Evolutionary conservation across 2,797 vertebrate genomes (phyloP), one percentile per base, ranked within the genome.

Genomic region (Mallotus villosus): DNA sequence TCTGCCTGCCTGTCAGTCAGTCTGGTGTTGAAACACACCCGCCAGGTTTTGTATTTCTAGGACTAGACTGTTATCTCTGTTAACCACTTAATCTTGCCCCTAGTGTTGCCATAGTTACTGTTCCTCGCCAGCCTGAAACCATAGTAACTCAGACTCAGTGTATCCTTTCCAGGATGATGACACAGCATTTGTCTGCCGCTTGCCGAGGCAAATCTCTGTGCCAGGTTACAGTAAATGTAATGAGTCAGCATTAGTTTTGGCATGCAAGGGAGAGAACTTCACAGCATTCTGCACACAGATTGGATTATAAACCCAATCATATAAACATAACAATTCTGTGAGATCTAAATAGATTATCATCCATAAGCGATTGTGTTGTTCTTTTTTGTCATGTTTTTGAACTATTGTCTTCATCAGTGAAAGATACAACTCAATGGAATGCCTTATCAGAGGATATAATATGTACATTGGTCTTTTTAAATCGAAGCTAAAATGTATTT

Each of bases 201-300:
- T 3, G 12, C 46, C 63, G 64, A 73, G 65, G 60, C 27, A 60
- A 41, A 34, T 61, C 64, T 25, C 37, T 24, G 37, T 68, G 55
- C 58, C 68, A 72, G 73, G 70, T 63, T 68, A 63, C 67, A 61
- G 41, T 25, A 67, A 76, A 76, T 34, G 0, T 29, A 51, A 70
- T 68, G 70, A 75, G 69, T 77, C 61, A 63, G 68, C 37, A 46
- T 24, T n/a, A 2, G 51, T 53, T 17, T 53, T 17, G 14, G 16
- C 1, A 5, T 65, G 22, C 12, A 22, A 21, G 19, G 8, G n/a
- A 37, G 63, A 19, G 34, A 21, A 21, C n/a, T 7, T 32, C 63
- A 19, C 9, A 22, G 63, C 34, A 6, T 24, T 12, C 21, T 22
- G 37, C 2, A 14, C 63, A 46, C 37, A 21, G 34, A 41, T 14